Percentiles rank a stretch among this genome's conserved stretches.
Evolutionary conservation across 2,113 vertebrate genomes (phyloP).

Genomic region (Microtus montanus): DNA sequence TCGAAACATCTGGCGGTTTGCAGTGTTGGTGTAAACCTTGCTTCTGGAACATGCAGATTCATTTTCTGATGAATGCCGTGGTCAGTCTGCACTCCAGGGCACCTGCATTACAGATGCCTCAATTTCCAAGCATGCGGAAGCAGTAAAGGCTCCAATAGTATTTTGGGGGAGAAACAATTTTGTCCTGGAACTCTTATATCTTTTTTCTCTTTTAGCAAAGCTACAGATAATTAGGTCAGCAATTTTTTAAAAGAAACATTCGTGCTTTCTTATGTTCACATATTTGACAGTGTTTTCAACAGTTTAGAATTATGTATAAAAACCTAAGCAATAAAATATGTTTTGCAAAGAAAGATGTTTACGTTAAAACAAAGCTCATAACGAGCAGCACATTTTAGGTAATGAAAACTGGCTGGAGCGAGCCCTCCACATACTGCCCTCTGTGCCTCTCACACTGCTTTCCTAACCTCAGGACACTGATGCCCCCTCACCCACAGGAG

Average conservation of each 20-base stretch:
- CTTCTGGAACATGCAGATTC: neutral
- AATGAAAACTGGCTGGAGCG: neutral
- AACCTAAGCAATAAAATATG: slow-evolving; percentile 46
- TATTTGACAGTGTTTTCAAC: slow-evolving; percentile 44
- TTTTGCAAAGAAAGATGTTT: slow-evolving; percentile 43
- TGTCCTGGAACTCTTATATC: neutral
- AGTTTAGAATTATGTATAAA: slow-evolving; percentile 63
- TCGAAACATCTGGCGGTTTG: slow-evolving; percentile 54
- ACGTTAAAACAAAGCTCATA: slow-evolving; percentile 50
- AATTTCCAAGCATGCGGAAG: slow-evolving; percentile 3
- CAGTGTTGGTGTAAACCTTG: neutral
- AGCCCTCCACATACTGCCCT: rapidly evolving
- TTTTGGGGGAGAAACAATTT: neutral
- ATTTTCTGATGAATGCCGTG: slow-evolving; percentile 24
- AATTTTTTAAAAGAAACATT: slow-evolving; percentile 51
- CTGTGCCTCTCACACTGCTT: rapidly evolving
- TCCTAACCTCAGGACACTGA: rapidly evolving
- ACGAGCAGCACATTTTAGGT: slow-evolving; percentile 49
- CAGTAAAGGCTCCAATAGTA: neutral
- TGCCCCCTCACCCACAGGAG: rapidly evolving
- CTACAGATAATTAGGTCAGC: slow-evolving; percentile 48
- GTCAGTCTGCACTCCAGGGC: slow-evolving; percentile 10
- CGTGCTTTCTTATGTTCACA: slow-evolving; percentile 2
- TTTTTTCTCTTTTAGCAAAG: slow-evolving; percentile 44
- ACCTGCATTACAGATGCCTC: slow-evolving; percentile 54